Conservation (phyloP, 1,140 invertebrate genomes). For the Sesamia nonagrioides region DNA sequence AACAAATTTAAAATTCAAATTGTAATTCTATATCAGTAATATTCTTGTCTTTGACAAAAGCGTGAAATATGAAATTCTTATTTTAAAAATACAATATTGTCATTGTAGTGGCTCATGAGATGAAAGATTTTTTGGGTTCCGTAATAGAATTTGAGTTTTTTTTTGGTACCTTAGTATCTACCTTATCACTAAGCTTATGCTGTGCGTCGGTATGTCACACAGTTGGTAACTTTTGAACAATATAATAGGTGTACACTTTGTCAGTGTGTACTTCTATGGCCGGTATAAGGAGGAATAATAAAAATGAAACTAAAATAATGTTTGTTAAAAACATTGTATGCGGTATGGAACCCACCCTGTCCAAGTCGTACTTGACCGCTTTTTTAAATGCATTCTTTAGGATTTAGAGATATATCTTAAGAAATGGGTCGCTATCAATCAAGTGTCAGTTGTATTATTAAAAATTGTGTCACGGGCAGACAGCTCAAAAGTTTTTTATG, state of each 20-base stretch:
- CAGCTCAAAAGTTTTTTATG: conserved; percentile 65
- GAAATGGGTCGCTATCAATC: conserved; percentile 69
- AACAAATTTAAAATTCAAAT: conserved; percentile 80
- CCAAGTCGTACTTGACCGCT: too few species aligned
- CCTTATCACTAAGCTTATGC: too few species aligned
- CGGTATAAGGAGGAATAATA: too few species aligned
- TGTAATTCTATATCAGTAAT: conserved; percentile 80
- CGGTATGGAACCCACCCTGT: too few species aligned
- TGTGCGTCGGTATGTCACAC: too few species aligned
- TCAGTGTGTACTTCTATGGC: too few species aligned
- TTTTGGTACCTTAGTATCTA: too few species aligned
- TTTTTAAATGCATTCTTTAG: conserved; percentile 21
- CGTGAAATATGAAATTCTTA: conserved; percentile 80
- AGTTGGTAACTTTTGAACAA: too few species aligned
- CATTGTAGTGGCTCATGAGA: conserved; percentile 77
- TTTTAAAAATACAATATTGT: conserved; percentile 78
- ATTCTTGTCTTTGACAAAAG: conserved; percentile 71
- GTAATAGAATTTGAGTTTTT: too few species aligned
- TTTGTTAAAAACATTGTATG: too few species aligned
- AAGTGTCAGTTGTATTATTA: conserved; percentile 49
- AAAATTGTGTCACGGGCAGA: conserved; percentile 57
- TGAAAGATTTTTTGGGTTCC: conserved; percentile 25
- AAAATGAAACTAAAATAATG: too few species aligned
- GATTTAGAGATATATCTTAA: conserved; percentile 15
- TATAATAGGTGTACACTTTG: too few species aligned